Evolutionary conservation across 2,113 vertebrate species (phyloP).

Genomic region (Mormoops blainvillei): DNA sequence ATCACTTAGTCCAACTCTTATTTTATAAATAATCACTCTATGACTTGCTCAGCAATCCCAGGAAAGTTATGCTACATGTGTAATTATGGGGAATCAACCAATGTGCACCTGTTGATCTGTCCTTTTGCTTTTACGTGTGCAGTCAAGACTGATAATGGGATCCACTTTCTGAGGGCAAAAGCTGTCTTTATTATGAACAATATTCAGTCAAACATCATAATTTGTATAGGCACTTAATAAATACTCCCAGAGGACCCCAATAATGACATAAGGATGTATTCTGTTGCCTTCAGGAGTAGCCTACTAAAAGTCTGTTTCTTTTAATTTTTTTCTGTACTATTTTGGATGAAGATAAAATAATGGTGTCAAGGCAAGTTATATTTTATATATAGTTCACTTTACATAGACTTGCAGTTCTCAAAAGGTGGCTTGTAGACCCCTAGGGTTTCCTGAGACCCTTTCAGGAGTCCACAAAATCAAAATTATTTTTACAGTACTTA

Average conservation of each 20-base stretch:
- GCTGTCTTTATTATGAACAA: not conserved
- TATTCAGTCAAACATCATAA: constrained; percentile 8
- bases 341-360: not conserved
- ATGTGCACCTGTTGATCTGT: not conserved
- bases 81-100: not conserved
- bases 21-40: not conserved
- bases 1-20: not conserved
- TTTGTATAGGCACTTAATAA: not conserved
- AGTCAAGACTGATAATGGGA: not conserved
- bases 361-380: not conserved
- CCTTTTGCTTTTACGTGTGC: not conserved
- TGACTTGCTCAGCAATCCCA: not conserved
- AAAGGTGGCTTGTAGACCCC: not conserved
- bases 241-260: not conserved
- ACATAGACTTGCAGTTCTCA: not conserved
- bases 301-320: constrained; percentile 32
- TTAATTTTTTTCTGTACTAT: not conserved
- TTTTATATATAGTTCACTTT: not conserved
- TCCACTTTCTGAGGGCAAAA: not conserved
- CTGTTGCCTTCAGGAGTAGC: not conserved
- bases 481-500: not conserved
- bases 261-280: not conserved
- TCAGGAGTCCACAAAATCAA: constrained; percentile 12
- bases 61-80: not conserved
- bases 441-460: not conserved